Conservation (phyloP, 2,797 vertebrate species). For the Semaprochilodus insignis region DNA sequence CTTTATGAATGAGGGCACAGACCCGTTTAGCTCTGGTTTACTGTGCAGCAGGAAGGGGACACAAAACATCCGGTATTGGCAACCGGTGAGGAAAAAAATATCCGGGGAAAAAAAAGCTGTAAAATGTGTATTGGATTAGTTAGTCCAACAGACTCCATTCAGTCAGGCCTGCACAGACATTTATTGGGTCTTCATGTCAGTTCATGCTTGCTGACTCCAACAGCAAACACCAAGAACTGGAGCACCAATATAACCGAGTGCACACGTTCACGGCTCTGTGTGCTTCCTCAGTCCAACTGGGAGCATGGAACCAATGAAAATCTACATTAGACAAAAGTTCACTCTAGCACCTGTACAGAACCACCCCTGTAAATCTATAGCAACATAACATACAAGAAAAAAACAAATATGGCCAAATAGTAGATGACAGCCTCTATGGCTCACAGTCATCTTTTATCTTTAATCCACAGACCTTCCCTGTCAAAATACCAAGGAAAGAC, state of each 20-base stretch:
- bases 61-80: background rate
- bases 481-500: constrained; percentile 29
- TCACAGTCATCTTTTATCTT: constrained; percentile 34
- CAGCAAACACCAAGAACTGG: background rate
- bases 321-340: background rate
- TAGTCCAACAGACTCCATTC: background rate
- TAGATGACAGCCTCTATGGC: constrained; percentile 15
- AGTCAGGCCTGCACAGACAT: constrained; percentile 10
- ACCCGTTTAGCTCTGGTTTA: too few species aligned
- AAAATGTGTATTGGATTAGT: background rate
- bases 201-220: background rate
- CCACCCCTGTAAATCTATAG: background rate
- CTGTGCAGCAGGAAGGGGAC: too few species aligned
- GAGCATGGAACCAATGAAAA: background rate
- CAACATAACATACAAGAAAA: background rate
- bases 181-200: background rate
- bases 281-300: background rate
- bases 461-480: constrained; percentile 36
- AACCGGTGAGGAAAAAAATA: background rate
- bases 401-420: constrained; percentile 12
- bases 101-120: background rate
- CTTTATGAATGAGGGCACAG: too few species aligned
- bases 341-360: background rate
- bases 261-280: background rate
- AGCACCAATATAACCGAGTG: background rate